Percentiles rank a stretch among this genome's conserved stretches.
Conservation (phyloP, 2,888 invertebrate species). For the Tipula vernalis region DNA sequence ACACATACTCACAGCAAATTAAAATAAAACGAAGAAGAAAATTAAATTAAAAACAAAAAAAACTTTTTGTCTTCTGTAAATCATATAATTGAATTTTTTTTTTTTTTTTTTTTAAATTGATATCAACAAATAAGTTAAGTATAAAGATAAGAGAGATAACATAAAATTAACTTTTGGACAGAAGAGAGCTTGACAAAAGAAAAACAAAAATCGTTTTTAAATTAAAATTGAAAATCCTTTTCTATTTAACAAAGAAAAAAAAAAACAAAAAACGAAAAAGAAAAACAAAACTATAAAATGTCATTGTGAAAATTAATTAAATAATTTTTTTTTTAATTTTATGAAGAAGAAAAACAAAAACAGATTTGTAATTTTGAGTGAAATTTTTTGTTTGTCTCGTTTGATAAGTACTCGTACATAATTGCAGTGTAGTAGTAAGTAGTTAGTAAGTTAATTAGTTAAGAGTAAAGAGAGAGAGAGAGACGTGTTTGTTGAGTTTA, state of each 20-base stretch:
- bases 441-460: neutral
- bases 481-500: conserved; percentile 16
- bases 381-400: neutral
- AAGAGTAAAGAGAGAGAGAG: neutral
- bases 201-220: neutral
- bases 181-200: neutral
- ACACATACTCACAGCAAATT: neutral
- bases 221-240: neutral
- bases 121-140: neutral
- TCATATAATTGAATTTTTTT: neutral
- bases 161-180: neutral
- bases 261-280: neutral
- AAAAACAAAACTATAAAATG: neutral
- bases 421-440: neutral
- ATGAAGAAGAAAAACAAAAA: neutral
- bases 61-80: neutral
- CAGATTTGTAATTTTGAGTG: neutral
- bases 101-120: neutral
- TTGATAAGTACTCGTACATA: neutral
- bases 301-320: neutral
- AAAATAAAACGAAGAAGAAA: neutral
- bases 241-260: neutral
- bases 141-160: neutral
- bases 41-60: neutral
- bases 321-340: neutral